Evolutionary conservation across 2,113 vertebrate genomes (phyloP).

Genomic region (Panurus biarmicus): DNA sequence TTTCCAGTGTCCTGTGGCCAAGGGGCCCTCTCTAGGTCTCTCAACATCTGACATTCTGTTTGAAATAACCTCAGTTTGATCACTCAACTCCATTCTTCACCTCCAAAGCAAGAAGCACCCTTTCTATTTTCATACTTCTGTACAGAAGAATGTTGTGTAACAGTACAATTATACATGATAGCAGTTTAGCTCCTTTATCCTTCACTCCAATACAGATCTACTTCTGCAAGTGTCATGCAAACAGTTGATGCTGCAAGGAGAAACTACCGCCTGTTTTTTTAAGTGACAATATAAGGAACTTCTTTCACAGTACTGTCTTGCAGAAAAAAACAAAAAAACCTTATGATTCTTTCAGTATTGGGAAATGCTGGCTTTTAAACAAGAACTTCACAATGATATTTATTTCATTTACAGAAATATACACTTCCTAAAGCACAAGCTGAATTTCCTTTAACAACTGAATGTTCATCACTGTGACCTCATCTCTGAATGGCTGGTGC

Average conservation of each 20-base stretch:
- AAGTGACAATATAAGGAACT: not conserved
- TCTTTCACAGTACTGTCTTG: not conserved
- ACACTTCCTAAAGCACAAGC: not conserved
- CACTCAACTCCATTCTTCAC: not conserved
- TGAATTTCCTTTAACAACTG: not conserved
- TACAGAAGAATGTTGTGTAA: not conserved
- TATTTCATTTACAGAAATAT: not conserved
- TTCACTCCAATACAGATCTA: not conserved
- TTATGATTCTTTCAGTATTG: not conserved
- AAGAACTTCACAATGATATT: not conserved
- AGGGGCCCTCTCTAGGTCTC: not conserved
- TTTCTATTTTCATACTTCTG: not conserved
- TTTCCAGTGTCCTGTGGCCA: not conserved
- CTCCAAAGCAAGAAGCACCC: not conserved
- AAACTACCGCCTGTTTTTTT: not conserved
- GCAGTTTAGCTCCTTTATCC: not conserved
- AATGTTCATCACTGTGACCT: not conserved
- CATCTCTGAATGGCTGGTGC: not conserved
- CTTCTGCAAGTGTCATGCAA: not conserved
- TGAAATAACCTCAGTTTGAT: not conserved
- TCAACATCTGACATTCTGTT: not conserved
- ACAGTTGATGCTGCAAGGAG: not conserved
- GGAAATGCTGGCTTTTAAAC: slow-evolving; percentile 10
- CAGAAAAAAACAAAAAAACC: not conserved
- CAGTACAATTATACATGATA: not conserved